These are phyloP conservation scores for Ichneumoninae sp. DNA, from an alignment of 2,888 invertebrate species.

Conservation along the genomic window DNA sequence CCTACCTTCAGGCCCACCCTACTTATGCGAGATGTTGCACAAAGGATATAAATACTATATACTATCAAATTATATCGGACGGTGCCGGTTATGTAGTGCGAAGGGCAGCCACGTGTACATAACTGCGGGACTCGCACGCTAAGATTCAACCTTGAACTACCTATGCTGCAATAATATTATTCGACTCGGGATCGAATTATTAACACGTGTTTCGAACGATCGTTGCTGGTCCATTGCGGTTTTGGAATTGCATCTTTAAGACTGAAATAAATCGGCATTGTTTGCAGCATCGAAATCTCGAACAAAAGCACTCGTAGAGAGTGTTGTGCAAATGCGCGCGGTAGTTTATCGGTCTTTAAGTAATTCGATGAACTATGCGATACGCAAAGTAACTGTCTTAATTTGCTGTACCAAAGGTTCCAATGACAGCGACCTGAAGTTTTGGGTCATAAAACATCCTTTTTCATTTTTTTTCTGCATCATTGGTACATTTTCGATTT, in stretches of 20 bases:
- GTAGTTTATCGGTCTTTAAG: constrained; percentile 27
- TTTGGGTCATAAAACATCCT: no score
- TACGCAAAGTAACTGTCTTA: background rate
- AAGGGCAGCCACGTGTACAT: constrained; percentile 26
- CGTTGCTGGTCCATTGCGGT: background rate
- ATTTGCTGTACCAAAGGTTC: background rate
- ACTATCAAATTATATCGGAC: constrained; percentile 57
- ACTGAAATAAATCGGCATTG: background rate
- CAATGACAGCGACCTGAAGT: no score
- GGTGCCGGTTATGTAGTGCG: constrained; percentile 13
- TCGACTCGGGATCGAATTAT: constrained; percentile 1
- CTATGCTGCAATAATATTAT: constrained; percentile 40
- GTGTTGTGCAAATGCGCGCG: background rate
- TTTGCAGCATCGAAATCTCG: constrained; percentile 21
- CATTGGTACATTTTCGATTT: no score
- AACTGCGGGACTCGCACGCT: constrained; percentile 9
- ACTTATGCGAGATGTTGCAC: constrained; percentile 62
- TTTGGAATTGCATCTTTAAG: background rate
- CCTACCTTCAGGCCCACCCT: constrained; percentile 42
- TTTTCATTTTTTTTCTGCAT: no score
- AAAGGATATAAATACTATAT: constrained; percentile 59
- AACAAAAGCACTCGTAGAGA: constrained; percentile 14
- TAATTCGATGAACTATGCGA: constrained; percentile 1
- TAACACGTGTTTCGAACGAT: background rate
- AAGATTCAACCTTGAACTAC: constrained; percentile 23